These are phyloP conservation scores for Motacilla tschutschensis DNA, from an alignment of 2,113 vertebrate species.

Conservation along the genomic window DNA sequence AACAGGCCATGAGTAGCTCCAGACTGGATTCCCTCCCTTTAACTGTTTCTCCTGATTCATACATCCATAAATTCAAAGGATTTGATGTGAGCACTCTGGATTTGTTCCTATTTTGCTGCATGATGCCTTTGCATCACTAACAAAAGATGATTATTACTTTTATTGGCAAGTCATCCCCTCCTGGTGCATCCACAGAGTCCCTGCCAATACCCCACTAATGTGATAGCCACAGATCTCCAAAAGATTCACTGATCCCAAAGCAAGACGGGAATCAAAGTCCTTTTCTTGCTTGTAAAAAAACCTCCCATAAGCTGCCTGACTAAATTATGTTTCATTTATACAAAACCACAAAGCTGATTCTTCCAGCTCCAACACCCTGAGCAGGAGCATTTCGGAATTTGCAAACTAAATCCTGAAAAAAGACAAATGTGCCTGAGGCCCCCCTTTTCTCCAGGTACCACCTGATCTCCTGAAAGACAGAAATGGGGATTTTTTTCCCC, in stretches of 20 bases:
- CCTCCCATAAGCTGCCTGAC: not conserved
- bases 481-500: accelerated
- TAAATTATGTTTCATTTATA: not conserved
- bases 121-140: not conserved
- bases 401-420: not conserved
- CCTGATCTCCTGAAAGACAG: accelerated
- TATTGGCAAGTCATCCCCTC: not conserved
- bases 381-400: not conserved
- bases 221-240: not conserved
- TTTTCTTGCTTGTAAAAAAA: not conserved
- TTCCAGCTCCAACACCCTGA: not conserved
- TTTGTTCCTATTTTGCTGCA: not conserved
- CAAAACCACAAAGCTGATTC: not conserved
- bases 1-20: not conserved
- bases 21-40: not conserved
- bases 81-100: not conserved
- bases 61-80: accelerated
- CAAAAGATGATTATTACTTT: not conserved
- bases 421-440: accelerated
- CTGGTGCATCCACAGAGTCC: accelerated
- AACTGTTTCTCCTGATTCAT: not conserved
- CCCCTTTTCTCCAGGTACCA: accelerated
- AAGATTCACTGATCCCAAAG: not conserved
- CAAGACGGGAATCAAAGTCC: not conserved
- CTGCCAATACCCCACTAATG: not conserved